Base-by-base conservation (phyloP, 2,888 invertebrate species). In the Euphydryas editha region DNA sequence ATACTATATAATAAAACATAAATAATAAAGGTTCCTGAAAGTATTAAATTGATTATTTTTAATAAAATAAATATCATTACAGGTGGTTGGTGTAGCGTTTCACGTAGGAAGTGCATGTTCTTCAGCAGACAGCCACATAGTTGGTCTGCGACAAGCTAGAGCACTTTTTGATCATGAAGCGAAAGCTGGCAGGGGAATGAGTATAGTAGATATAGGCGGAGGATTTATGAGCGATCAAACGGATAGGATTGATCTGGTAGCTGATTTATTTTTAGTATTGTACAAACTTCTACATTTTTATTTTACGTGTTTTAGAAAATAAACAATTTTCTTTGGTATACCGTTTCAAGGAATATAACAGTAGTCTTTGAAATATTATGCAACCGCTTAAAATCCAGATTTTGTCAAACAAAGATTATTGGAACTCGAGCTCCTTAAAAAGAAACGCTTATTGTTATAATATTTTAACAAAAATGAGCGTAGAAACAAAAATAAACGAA, bases 1-100 rank as follows among this genome's bases (percentile, higher is more conserved):
- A 24, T 24, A 6, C n/a, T n/a, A n/a, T n/a, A n/a, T n/a, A n/a
- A n/a, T n/a, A n/a, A n/a, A n/a, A n/a, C n/a, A n/a, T n/a, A n/a
- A n/a, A n/a, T n/a, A n/a, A n/a, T n/a, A n/a, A n/a, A n/a, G n/a
- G n/a, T n/a, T n/a, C n/a, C n/a, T n/a, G n/a, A n/a, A n/a, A n/a
- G n/a, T n/a, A n/a, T n/a, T n/a, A n/a, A n/a, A n/a, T 36, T 36
- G 8, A 36, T 36, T 36, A 36, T 36, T 36, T 36, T 36, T 4
- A 37, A 13, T 39, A 39, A 8, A 39, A 3, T 30, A 46, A 21
- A 39, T 47, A 44, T 30, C 17, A 46, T 3, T 49, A 20, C 61
- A 84, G 83, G 83, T 84, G 4, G 74, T 80, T 0, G 83, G 84
- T 1, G 78, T 83, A 17, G 80, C 82, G 0, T 84, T 82, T 62